These are phyloP conservation scores for Brachionus plicatilis DNA, from an alignment of 1,140 invertebrate genomes.

Conservation along the genomic window DNA sequence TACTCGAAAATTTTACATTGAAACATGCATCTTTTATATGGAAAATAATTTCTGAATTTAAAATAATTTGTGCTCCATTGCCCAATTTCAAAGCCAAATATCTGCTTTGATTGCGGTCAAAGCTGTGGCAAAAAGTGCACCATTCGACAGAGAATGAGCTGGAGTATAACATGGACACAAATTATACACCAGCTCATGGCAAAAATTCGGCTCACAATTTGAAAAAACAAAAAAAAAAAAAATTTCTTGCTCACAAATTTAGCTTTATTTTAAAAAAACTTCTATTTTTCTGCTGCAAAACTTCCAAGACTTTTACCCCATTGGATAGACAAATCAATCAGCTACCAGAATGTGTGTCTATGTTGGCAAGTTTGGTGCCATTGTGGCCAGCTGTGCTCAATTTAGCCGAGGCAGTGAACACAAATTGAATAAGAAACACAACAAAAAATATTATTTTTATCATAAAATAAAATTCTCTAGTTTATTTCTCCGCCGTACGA, in stretches of 20 bases:
- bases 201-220: not conserved
- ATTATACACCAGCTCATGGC: not conserved
- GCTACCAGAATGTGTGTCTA: not conserved
- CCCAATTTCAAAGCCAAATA: not conserved
- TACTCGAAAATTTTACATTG: constrained; percentile 16
- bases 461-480: constrained; percentile 7
- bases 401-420: not conserved
- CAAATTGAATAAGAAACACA: not conserved
- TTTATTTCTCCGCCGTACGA: constrained; percentile 33
- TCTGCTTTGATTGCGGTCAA: not conserved
- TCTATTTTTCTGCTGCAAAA: not conserved
- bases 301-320: not conserved
- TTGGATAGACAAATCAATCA: constrained; percentile 19
- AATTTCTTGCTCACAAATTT: not conserved
- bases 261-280: not conserved
- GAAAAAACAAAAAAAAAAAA: not conserved
- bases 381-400: not conserved
- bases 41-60: not conserved
- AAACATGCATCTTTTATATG: constrained; percentile 28
- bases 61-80: not conserved
- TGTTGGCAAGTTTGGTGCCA: not conserved
- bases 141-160: not conserved
- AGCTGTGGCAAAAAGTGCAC: not conserved
- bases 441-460: not conserved
- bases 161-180: not conserved